A percentile compares a stretch with the other conserved stretches of the same genome.
Evolutionary conservation across 2,888 invertebrate species (phyloP).

Genomic region (Cephus runcator): DNA sequence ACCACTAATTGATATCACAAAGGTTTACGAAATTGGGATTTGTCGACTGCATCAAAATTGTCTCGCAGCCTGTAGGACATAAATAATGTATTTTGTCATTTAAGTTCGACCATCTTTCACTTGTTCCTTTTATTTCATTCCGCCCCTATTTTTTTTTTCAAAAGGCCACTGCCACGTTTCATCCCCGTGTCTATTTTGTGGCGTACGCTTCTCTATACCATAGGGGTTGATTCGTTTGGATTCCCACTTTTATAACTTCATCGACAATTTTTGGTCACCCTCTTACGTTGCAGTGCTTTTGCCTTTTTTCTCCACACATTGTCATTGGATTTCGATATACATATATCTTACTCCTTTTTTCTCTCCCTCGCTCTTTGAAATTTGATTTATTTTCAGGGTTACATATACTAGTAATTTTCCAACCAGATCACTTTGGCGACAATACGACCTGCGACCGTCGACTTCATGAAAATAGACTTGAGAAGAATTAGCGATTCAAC

Average conservation of each 20-base stretch:
- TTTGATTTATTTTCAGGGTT: not conserved
- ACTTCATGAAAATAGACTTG: not conserved
- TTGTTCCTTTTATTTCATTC: not conserved
- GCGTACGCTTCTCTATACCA: constrained; percentile 25
- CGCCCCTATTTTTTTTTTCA: not conserved
- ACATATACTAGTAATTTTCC: not conserved
- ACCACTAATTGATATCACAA: not conserved
- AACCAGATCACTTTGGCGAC: no score
- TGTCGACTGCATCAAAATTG: not conserved
- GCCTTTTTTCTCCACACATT: not conserved
- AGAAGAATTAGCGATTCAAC: no score
- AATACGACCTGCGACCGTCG: not conserved
- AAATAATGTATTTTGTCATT: constrained; percentile 42
- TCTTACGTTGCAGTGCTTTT: constrained; percentile 25
- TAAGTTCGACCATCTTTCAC: not conserved
- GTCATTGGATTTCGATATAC: not conserved
- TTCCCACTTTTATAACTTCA: constrained; percentile 59
- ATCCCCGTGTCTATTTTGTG: constrained; percentile 29
- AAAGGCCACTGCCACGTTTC: not conserved
- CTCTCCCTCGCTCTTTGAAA: not conserved
- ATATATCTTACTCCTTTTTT: not conserved
- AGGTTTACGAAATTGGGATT: not conserved
- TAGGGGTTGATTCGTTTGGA: constrained; percentile 20
- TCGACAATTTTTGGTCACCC: constrained; percentile 55
- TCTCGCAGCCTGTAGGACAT: constrained; percentile 22